Evolutionary conservation across 1,140 invertebrate genomes (phyloP).

Genomic region (Cotesia vestalis): DNA sequence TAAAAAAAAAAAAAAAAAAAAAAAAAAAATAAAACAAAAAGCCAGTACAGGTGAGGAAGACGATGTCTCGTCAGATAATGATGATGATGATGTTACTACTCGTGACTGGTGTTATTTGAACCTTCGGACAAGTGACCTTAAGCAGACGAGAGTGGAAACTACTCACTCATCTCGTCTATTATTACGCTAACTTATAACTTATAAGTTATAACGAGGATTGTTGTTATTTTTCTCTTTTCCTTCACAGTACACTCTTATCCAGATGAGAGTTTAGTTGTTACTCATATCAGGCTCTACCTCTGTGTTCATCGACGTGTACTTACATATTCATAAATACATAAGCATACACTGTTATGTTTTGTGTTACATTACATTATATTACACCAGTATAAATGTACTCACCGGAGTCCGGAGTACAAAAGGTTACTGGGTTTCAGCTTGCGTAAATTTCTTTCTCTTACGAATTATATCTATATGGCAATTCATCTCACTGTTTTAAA

Average conservation of each 20-base stretch:
- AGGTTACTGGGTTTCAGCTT: constrained; percentile 61
- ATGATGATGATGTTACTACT: neutral
- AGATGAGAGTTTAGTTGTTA: too few species aligned
- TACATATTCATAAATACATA: too few species aligned
- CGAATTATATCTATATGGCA: constrained; percentile 2
- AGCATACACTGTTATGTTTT: neutral
- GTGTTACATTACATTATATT: neutral
- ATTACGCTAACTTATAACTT: constrained; percentile 40
- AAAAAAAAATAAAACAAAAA: too few species aligned
- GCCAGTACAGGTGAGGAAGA: too few species aligned
- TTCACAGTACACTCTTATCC: too few species aligned
- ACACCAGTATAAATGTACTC: constrained; percentile 37
- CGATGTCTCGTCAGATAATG: too few species aligned
- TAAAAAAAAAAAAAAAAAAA: too few species aligned
- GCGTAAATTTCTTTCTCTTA: constrained; percentile 46
- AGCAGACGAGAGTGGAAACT: constrained; percentile 37
- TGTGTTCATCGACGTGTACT: too few species aligned
- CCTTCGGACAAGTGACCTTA: constrained; percentile 58
- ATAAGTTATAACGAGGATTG: constrained; percentile 30
- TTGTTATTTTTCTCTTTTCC: constrained; percentile 43
- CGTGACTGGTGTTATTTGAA: constrained; percentile 53
- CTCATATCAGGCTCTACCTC: too few species aligned
- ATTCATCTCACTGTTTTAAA: constrained; percentile 1
- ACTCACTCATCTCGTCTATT: constrained; percentile 43
- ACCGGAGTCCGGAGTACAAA: constrained; percentile 46